These are phyloP conservation scores for Micropoecilia bifurca DNA, from an alignment of 2,797 vertebrate genomes.

Conservation along the genomic window DNA sequence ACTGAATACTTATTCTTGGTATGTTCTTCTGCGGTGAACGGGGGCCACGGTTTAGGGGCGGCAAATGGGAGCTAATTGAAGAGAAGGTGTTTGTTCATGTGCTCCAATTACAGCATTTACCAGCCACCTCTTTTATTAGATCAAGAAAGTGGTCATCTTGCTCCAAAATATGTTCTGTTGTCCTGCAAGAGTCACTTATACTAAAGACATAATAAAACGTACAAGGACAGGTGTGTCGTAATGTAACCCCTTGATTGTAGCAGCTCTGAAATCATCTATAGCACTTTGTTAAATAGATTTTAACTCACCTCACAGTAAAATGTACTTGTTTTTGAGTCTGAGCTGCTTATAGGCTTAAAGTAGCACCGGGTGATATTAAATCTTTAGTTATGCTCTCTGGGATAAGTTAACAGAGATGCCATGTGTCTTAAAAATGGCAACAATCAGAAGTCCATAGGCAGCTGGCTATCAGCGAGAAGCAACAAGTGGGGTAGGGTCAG, in stretches of 20 bases:
- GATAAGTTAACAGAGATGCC: background rate
- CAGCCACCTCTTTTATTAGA: constrained; percentile 56
- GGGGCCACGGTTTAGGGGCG: constrained; percentile 49
- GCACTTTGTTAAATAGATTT: background rate
- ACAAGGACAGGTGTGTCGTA: constrained; percentile 9
- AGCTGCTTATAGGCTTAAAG: background rate
- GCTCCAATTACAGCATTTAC: constrained; percentile 67
- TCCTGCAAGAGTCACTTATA: constrained; percentile 27
- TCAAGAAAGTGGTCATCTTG: constrained; percentile 61
- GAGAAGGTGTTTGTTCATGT: constrained; percentile 58
- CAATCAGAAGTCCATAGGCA: background rate
- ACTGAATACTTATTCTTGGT: constrained; percentile 49
- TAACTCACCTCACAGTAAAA: background rate
- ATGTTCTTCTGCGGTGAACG: constrained; percentile 43
- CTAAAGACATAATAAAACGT: constrained; percentile 43
- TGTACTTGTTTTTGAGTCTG: background rate
- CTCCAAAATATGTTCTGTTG: constrained; percentile 52
- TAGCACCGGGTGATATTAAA: background rate
- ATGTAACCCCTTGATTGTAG: background rate
- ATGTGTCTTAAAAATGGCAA: background rate
- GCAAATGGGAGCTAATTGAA: constrained; percentile 59
- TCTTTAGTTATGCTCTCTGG: background rate
- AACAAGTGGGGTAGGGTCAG: background rate
- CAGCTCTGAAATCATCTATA: background rate
- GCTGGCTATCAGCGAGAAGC: background rate